Conservation (phyloP, 2,888 invertebrate genomes). For the Serripes groenlandicus region DNA sequence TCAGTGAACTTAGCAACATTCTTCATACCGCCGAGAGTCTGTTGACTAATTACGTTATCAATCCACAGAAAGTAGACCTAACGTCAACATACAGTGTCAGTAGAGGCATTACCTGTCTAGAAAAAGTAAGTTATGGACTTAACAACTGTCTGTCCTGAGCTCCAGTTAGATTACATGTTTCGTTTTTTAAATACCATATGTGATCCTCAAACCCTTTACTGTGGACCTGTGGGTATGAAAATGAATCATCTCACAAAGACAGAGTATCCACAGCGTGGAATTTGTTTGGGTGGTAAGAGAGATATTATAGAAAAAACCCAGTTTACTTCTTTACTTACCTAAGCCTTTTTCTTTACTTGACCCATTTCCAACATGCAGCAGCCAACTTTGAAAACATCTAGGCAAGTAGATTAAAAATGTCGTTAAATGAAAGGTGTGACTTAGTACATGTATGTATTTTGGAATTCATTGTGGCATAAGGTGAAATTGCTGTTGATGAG, state of each 20-base stretch:
- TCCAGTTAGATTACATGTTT: background rate
- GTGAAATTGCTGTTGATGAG: background rate
- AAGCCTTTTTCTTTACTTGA: no score
- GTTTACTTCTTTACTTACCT: no score
- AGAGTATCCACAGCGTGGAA: no score
- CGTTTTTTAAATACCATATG: background rate
- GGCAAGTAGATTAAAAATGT: no score
- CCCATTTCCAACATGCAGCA: no score
- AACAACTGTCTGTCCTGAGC: background rate
- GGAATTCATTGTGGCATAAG: no score
- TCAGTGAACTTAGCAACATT: constrained; percentile 67
- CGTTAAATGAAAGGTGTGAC: no score
- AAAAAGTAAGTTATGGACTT: constrained; percentile 72
- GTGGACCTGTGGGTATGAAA: background rate
- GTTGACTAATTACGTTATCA: constrained; percentile 73
- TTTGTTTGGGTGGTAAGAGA: no score
- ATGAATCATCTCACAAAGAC: no score
- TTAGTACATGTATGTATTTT: no score
- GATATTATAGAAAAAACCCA: no score
- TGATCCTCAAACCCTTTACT: background rate
- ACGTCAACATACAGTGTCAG: constrained; percentile 70
- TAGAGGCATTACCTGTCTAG: constrained; percentile 75
- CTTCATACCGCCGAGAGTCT: constrained; percentile 71
- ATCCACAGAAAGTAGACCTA: constrained; percentile 77
- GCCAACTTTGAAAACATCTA: no score